Evolutionary conservation across 1,140 invertebrate species (phyloP).

Genomic region (Pseudomyrmex concolor): DNA sequence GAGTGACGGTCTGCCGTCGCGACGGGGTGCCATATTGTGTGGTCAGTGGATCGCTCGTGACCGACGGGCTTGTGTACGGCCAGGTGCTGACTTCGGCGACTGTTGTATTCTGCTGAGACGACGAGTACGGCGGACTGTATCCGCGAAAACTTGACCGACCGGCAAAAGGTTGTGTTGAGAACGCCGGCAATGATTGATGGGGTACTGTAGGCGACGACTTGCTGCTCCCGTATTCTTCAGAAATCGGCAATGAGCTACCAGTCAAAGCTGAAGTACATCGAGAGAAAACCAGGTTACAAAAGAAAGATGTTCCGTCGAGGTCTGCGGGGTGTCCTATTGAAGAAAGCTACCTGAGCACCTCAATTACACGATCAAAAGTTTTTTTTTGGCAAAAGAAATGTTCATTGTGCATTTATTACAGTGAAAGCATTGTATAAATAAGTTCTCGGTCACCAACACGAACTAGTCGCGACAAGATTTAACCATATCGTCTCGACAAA

Average conservation of each 20-base stretch:
- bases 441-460: too few species aligned
- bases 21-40: slow-evolving; percentile 67
- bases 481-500: too few species aligned
- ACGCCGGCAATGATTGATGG: slow-evolving; percentile 79
- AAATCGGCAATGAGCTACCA: slow-evolving; percentile 59
- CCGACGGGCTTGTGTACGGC: slow-evolving; percentile 64
- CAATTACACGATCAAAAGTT: too few species aligned
- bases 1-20: slow-evolving; percentile 70
- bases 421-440: too few species aligned
- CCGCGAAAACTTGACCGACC: slow-evolving; percentile 70
- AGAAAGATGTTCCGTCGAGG: too few species aligned
- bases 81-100: slow-evolving; percentile 68
- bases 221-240: slow-evolving; percentile 77
- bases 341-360: too few species aligned
- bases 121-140: slow-evolving; percentile 77
- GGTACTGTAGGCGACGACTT: slow-evolving; percentile 75
- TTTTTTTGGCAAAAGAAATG: too few species aligned
- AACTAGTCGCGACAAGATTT: too few species aligned
- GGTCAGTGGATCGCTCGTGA: slow-evolving; percentile 64
- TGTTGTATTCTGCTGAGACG: slow-evolving; percentile 70
- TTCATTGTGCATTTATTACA: too few species aligned
- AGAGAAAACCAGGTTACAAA: neutral
- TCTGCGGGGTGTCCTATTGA: too few species aligned
- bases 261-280: slow-evolving; percentile 55
- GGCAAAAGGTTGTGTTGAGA: slow-evolving; percentile 77